Conservation (phyloP, 1,140 invertebrate species). For the Belonocnema kinseyi region DNA sequence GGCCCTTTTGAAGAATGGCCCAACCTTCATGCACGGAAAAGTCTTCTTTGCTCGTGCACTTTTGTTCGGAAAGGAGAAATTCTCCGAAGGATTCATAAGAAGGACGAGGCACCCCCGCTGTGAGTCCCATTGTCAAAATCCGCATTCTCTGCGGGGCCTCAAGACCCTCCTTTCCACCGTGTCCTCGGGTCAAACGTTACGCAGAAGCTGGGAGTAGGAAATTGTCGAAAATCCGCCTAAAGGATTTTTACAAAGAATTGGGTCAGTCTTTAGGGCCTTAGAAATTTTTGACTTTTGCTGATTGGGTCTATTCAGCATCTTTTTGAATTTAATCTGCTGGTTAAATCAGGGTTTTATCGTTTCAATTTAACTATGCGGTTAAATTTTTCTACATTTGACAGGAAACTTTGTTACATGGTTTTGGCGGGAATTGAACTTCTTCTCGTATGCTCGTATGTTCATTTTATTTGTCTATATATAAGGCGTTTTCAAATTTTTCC, state of each 20-base stretch:
- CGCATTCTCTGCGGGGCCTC: constrained; percentile 42
- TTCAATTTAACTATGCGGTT: too few species aligned
- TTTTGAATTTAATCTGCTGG: background rate
- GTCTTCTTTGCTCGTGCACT: constrained; percentile 37
- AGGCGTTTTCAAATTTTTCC: too few species aligned
- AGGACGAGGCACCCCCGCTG: constrained; percentile 57
- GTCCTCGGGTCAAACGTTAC: background rate
- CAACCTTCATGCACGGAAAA: constrained; percentile 9
- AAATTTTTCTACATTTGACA: too few species aligned
- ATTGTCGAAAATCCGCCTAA: constrained; percentile 27
- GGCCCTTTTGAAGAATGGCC: constrained; percentile 4
- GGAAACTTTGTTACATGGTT: too few species aligned
- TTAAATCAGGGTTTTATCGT: too few species aligned
- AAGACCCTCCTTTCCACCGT: background rate
- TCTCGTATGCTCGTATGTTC: too few species aligned
- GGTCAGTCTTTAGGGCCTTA: constrained; percentile 28
- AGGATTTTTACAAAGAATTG: constrained; percentile 24
- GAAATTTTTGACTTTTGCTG: constrained; percentile 23
- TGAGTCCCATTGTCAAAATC: constrained; percentile 60
- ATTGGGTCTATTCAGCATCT: background rate
- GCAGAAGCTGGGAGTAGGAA: constrained; percentile 2
- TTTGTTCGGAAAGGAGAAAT: constrained; percentile 64
- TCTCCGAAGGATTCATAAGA: constrained; percentile 68
- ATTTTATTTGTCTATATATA: too few species aligned
- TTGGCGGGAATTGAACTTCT: too few species aligned